These are phyloP conservation scores for Murina feae DNA, from an alignment of 2,113 vertebrate genomes.

Conservation along the genomic window DNA sequence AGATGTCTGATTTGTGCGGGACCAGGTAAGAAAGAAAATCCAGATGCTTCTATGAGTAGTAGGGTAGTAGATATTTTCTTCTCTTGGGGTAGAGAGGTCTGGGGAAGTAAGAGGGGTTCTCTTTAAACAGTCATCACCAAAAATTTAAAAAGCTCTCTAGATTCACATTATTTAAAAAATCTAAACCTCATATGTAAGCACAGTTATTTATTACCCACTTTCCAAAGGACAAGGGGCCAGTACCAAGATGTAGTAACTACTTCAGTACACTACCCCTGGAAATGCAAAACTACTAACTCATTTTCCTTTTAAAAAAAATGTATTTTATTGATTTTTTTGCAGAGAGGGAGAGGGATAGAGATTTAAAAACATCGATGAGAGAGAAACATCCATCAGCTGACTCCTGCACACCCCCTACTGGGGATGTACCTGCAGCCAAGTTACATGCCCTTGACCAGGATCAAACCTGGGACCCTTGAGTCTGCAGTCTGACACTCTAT, in stretches of 20 bases:
- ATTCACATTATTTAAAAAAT: conserved; percentile 12
- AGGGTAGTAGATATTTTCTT: background rate
- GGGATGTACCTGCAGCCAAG: too few species aligned
- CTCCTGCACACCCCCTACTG: too few species aligned
- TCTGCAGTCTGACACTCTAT: too few species aligned
- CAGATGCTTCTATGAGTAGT: background rate
- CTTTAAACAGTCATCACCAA: background rate
- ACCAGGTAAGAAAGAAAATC: conserved; percentile 16
- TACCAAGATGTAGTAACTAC: background rate
- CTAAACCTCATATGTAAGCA: background rate
- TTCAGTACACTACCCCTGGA: background rate
- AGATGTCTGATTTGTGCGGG: conserved; percentile 20
- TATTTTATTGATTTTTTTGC: too few species aligned
- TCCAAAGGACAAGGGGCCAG: background rate
- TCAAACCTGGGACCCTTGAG: too few species aligned
- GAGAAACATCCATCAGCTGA: too few species aligned
- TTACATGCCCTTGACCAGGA: too few species aligned
- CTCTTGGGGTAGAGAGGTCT: background rate
- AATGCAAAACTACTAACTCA: background rate
- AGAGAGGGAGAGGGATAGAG: too few species aligned
- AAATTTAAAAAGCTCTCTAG: conserved; percentile 22
- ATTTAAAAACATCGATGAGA: too few species aligned
- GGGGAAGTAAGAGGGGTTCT: background rate
- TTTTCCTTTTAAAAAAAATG: background rate
- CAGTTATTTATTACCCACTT: background rate